Conservation (phyloP, 2,888 invertebrate genomes). For the Alitta virens region DNA sequence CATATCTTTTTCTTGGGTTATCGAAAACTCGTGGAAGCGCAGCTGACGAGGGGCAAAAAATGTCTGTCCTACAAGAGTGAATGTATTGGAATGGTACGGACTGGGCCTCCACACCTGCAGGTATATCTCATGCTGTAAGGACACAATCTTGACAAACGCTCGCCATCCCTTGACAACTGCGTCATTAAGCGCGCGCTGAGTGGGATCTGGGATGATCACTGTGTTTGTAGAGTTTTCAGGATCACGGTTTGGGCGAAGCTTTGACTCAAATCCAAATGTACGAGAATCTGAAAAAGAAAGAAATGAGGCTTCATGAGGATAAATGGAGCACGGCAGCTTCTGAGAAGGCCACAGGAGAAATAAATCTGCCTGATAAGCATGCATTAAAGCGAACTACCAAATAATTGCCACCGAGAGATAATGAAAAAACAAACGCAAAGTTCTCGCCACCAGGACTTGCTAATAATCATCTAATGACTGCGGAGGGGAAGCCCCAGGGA, state of each 20-base stretch:
- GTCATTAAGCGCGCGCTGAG: constrained; percentile 24
- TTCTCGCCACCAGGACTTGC: no score
- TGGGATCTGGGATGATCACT: constrained; percentile 29
- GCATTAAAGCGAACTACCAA: no score
- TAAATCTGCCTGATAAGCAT: no score
- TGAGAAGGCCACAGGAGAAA: no score
- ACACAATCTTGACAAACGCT: constrained; percentile 29
- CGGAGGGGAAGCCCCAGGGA: no score
- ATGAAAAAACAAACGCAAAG: no score
- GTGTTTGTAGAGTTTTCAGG: constrained; percentile 16
- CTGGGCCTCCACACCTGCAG: constrained; percentile 18
- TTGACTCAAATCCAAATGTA: constrained; percentile 31
- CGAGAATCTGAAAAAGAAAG: constrained; percentile 23
- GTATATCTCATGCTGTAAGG: constrained; percentile 25
- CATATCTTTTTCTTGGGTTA: background rate
- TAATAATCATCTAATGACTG: no score
- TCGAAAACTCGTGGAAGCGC: constrained; percentile 23
- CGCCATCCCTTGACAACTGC: constrained; percentile 30
- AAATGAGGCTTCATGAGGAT: no score
- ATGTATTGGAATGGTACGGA: constrained; percentile 12
- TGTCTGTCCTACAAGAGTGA: constrained; percentile 29
- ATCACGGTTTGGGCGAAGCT: constrained; percentile 24
- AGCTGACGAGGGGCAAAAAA: constrained; percentile 27
- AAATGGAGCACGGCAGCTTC: no score
- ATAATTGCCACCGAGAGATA: no score